These are phyloP conservation scores for Epinotia nisella DNA, from an alignment of 2,888 invertebrate species.

Conservation along the genomic window DNA sequence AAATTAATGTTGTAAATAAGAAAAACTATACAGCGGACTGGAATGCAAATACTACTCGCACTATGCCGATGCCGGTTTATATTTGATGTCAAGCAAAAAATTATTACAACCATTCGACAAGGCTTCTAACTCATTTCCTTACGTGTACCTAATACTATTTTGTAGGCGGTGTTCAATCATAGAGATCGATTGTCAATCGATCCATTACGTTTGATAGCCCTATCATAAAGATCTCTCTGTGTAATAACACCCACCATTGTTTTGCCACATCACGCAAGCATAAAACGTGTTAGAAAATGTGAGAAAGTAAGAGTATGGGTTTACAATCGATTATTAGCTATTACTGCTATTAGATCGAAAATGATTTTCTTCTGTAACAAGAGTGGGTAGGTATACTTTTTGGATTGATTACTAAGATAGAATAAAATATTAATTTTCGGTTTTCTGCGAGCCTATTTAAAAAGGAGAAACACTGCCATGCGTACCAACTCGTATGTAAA, in stretches of 20 bases:
- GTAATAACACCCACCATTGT: conserved; percentile 36
- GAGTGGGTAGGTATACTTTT: not conserved
- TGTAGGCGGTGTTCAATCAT: conserved; percentile 24
- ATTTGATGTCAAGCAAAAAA: not conserved
- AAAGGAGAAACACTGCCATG: too few species aligned
- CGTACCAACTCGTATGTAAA: too few species aligned
- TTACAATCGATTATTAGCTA: conserved; percentile 25
- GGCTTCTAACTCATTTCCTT: conserved; percentile 6
- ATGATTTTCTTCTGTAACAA: conserved; percentile 6
- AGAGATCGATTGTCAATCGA: conserved; percentile 33
- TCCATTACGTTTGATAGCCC: conserved; percentile 30
- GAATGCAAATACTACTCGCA: not conserved
- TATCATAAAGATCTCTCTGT: conserved; percentile 27
- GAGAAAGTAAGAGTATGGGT: conserved; percentile 31
- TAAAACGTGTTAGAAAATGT: conserved; percentile 32
- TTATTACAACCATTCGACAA: not conserved
- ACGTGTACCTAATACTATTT: conserved; percentile 4
- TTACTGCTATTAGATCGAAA: conserved; percentile 16
- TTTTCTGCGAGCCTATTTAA: too few species aligned
- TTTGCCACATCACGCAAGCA: conserved; percentile 32
- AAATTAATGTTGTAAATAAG: not conserved
- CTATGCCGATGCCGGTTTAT: not conserved
- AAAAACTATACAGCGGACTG: not conserved
- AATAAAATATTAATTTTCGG: too few species aligned
- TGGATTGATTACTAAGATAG: too few species aligned